Evolutionary conservation across 2,113 vertebrate species (phyloP), one percentile per base, ranked within the genome.

Genomic region (Embiotoca jacksoni): DNA sequence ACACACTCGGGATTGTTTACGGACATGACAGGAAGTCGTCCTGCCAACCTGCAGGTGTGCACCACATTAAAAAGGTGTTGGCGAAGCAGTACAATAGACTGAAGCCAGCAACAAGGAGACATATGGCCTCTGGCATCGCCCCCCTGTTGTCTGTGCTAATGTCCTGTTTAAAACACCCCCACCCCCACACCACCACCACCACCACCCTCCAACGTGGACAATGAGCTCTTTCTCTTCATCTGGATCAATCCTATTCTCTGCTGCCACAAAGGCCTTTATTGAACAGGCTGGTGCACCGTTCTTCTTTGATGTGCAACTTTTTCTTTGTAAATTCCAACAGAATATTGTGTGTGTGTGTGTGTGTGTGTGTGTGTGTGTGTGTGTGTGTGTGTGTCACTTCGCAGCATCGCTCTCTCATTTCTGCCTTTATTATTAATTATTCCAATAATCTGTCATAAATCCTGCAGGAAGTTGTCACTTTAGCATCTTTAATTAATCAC

Each of bases 171-270:
- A 58, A 70, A 63, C 39, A 16, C 1, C 23, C 23, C 23, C 23
- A 23, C 23, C 23, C 23, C 23, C 23, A 23, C 23, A 23, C 23
- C 23, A 23, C 23, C 23, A 23, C 23, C 23, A 23, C 23, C 23
- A 23, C 23, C 23, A 23, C 23, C 23, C 23, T 23, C 23, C 23
- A 23, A 23, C 23, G 23, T 23, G n/a, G 16, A 86, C 89, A 86
- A 74, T 41, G 61, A 84, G 62, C 80, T 32, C 37, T 72, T 64
- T 78, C 69, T 80, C 33, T 59, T 59, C 3, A 14, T 70, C 81
- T 81, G 75, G 77, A 86, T 77, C 81, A 50, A 15, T 59, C 49
- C 53, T 47, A 56, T 72, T 81, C 54, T 77, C 31, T 72, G 49
- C 47, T 39, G 5, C 44, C 32, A 59, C 47, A 73, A 30, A 64